phyloP scores from a whole-genome alignment of 2,888 invertebrate genomes.

The Andricus quercusramuli region DNA sequence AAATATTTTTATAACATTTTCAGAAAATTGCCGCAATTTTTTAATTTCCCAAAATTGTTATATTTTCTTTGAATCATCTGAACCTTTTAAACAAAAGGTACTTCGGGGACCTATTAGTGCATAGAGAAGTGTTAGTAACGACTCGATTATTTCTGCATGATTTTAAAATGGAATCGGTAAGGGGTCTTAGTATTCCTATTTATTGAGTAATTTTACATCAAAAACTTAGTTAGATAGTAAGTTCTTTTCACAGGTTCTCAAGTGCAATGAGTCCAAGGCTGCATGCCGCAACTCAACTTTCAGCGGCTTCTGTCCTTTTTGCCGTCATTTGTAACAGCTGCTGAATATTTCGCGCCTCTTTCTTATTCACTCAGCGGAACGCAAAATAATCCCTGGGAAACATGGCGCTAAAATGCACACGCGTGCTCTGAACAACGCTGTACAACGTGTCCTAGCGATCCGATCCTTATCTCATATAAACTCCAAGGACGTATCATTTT shows the following conservation, averaged over 20 bases:
- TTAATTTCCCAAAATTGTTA: no score
- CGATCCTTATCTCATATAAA: neutral
- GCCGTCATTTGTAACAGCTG: slow-evolving; percentile 9
- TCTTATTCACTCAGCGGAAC: neutral
- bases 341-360: slow-evolving; percentile 25
- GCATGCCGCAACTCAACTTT: slow-evolving; percentile 15
- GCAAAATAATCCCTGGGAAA: neutral
- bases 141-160: no score
- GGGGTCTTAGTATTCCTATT: neutral
- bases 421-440: neutral
- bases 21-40: no score
- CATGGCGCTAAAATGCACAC: neutral
- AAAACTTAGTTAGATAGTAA: neutral
- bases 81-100: no score
- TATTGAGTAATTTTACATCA: neutral
- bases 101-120: no score
- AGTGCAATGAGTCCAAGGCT: slow-evolving; percentile 30
- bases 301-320: slow-evolving; percentile 17
- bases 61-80: no score
- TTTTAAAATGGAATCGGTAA: no score
- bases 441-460: no score
- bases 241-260: neutral
- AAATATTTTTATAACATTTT: no score
- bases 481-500: neutral
- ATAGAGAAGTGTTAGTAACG: no score